Evolutionary conservation across 1,140 invertebrate species (phyloP).

Genomic region (Drosophila pruinosa): DNA sequence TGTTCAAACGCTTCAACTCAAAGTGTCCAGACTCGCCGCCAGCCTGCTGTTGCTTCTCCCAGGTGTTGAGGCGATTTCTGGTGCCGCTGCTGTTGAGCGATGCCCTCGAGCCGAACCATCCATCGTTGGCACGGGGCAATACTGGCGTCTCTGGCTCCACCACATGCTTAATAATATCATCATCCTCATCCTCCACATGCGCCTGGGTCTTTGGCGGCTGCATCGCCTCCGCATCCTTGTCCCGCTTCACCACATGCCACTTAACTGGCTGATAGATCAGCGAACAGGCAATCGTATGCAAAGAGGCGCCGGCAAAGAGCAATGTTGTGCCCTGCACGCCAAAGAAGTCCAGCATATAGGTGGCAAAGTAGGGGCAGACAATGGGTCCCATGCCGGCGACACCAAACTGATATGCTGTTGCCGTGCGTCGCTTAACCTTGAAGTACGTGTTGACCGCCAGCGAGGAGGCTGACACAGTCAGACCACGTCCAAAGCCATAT

Average conservation of each 20-base stretch:
- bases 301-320: slow-evolving; percentile 84
- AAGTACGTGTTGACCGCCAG: slow-evolving; percentile 86
- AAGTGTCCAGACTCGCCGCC: slow-evolving; percentile 35
- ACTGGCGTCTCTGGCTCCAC: slow-evolving; percentile 86
- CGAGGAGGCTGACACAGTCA: slow-evolving; percentile 85
- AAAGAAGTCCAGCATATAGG: slow-evolving; percentile 83
- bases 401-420: slow-evolving; percentile 85
- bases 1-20: slow-evolving; percentile 69
- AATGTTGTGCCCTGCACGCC: slow-evolving; percentile 85
- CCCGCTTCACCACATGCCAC: slow-evolving; percentile 85
- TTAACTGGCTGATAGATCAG: slow-evolving; percentile 87
- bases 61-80: slow-evolving; percentile 63
- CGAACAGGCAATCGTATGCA: slow-evolving; percentile 85
- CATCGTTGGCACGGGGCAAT: slow-evolving; percentile 87
- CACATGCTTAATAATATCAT: slow-evolving; percentile 80
- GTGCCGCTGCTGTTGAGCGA: slow-evolving; percentile 73
- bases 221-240: slow-evolving; percentile 70
- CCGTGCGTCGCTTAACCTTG: slow-evolving; percentile 84
- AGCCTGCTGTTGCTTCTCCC: slow-evolving; percentile 47
- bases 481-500: slow-evolving; percentile 86
- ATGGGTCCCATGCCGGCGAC: slow-evolving; percentile 85
- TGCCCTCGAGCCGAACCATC: slow-evolving; percentile 84
- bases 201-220: slow-evolving; percentile 32
- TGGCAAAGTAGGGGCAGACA: slow-evolving; percentile 84
- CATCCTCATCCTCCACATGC: slow-evolving; percentile 57